phyloP scores from a whole-genome alignment of 2,888 invertebrate species.

The Cheilosia urbana region DNA sequence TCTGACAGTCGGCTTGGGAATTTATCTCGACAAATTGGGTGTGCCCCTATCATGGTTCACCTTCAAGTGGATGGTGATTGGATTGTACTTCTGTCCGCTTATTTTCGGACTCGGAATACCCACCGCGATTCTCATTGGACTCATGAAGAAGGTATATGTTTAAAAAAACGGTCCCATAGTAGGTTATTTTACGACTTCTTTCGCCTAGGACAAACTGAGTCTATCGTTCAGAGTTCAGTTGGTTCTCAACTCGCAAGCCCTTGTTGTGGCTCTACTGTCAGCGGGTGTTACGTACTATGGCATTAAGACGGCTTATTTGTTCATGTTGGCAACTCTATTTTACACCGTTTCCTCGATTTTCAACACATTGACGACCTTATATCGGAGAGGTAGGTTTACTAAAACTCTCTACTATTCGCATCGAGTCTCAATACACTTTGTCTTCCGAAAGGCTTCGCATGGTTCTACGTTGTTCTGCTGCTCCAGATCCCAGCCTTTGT shows the following conservation, averaged over 20 bases:
- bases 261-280: constrained; percentile 78
- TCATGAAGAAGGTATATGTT: constrained; percentile 79
- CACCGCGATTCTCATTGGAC: constrained; percentile 78
- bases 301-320: constrained; percentile 80
- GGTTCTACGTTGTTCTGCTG: constrained; percentile 80
- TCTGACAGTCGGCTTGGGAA: constrained; percentile 80
- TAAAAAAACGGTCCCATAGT: not conserved
- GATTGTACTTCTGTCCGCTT: constrained; percentile 81
- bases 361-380: constrained; percentile 79
- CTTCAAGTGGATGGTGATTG: constrained; percentile 84
- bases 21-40: constrained; percentile 81
- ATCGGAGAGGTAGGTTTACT: constrained; percentile 78
- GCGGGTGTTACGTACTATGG: constrained; percentile 78
- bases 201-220: constrained; percentile 78
- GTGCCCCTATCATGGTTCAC: constrained; percentile 86
- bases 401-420: not conserved
- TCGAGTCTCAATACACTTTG: not conserved
- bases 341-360: constrained; percentile 78
- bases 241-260: constrained; percentile 80
- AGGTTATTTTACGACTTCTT: not conserved
- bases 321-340: constrained; percentile 79
- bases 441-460: constrained; percentile 67
- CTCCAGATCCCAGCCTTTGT: constrained; percentile 83
- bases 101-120: constrained; percentile 80
- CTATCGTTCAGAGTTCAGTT: constrained; percentile 80